phyloP scores from a whole-genome alignment of 2,888 invertebrate species.

The Leptogaster cylindrica region DNA sequence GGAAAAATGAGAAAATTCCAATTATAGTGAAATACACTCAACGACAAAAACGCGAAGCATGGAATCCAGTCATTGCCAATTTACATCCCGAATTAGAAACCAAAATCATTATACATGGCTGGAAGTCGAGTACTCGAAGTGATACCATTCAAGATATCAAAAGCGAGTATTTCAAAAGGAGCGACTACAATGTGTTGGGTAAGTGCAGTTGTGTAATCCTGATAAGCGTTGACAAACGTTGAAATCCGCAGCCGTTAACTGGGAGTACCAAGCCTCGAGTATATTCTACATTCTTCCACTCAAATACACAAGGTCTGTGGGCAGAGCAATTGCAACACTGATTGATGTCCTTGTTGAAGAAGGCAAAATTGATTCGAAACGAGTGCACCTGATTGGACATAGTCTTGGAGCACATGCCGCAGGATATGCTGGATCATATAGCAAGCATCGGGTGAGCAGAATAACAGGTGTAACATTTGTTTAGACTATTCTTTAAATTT shows the following conservation, averaged over 20 bases:
- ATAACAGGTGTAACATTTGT: conserved; percentile 67
- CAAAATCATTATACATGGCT: conserved; percentile 60
- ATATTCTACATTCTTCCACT: conserved; percentile 59
- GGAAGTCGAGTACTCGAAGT: conserved; percentile 60
- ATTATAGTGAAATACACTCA: conserved; percentile 12
- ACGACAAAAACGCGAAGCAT: conserved; percentile 57
- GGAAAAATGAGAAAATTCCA: conserved; percentile 21
- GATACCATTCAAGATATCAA: conserved; percentile 59
- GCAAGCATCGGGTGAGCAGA: conserved; percentile 62
- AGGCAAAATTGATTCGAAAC: conserved; percentile 44
- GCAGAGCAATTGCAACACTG: conserved; percentile 56
- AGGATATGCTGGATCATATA: conserved; percentile 67
- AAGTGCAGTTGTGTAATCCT: not conserved
- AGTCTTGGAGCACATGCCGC: conserved; percentile 69
- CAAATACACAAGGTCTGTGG: conserved; percentile 58
- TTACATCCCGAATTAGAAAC: conserved; percentile 58
- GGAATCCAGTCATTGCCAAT: conserved; percentile 57
- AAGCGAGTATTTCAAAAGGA: conserved; percentile 56
- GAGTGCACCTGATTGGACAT: conserved; percentile 62
- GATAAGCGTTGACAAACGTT: too few relatives aligned
- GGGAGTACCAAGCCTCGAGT: conserved; percentile 59
- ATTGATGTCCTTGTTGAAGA: conserved; percentile 44
- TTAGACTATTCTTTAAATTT: conserved; percentile 58
- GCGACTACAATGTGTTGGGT: conserved; percentile 58
- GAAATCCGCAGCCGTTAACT: conserved; percentile 56